phyloP scores from a whole-genome alignment of 2,888 invertebrate species.

The Apotomis turbidana region DNA sequence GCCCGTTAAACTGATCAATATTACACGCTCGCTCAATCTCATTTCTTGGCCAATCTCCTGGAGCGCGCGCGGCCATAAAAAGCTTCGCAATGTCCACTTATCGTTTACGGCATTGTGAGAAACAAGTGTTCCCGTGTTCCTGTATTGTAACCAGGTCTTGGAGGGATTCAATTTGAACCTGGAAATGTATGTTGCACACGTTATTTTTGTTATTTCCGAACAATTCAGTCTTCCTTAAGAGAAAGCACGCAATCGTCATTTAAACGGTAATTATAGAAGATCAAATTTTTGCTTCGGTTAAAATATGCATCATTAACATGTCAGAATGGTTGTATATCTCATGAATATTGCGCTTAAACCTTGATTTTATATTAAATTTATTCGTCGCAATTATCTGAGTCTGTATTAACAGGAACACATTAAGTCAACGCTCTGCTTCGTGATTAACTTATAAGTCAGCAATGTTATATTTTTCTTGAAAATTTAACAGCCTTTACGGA shows the following conservation, averaged over 20 bases:
- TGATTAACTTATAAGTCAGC: not conserved
- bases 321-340: too few relatives aligned
- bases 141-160: not conserved
- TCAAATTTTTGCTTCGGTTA: too few relatives aligned
- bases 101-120: conserved; percentile 1
- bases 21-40: conserved; percentile 8
- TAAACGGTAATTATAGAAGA: too few relatives aligned
- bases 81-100: conserved; percentile 6
- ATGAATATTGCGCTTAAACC: not conserved
- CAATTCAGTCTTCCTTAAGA: too few relatives aligned
- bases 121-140: not conserved
- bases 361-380: not conserved
- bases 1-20: conserved; percentile 15
- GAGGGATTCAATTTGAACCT: not conserved
- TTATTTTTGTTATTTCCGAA: too few relatives aligned
- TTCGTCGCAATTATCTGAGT: not conserved
- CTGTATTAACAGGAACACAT: not conserved
- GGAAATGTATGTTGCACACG: not conserved
- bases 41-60: conserved; percentile 10
- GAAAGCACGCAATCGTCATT: too few relatives aligned
- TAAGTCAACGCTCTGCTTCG: not conserved
- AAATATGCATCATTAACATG: too few relatives aligned
- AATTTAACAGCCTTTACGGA: too few relatives aligned
- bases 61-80: conserved; percentile 6
- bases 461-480: too few relatives aligned